Evolutionary conservation across 2,888 invertebrate species (phyloP).

Genomic region (Synergus itoensis): DNA sequence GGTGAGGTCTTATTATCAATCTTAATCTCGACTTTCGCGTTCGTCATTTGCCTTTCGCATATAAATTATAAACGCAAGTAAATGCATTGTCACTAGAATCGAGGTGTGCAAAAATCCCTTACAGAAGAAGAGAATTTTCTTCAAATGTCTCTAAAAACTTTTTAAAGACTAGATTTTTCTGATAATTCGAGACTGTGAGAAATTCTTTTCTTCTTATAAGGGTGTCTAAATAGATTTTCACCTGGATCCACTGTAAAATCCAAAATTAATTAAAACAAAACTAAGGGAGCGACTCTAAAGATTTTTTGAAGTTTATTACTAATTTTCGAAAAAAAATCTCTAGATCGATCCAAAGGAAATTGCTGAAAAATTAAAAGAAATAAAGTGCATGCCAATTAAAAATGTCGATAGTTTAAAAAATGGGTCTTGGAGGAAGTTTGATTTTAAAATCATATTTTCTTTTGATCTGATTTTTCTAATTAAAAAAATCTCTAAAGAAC

Average conservation of each 20-base stretch:
- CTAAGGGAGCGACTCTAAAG: not conserved
- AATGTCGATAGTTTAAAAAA: no score
- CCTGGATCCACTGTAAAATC: not conserved
- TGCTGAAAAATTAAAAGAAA: not conserved
- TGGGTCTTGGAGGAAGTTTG: no score
- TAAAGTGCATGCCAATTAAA: not conserved
- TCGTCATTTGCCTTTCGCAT: slow-evolving; percentile 28
- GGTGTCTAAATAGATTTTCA: not conserved
- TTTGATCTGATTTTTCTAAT: not conserved
- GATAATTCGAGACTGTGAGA: not conserved
- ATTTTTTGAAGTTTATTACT: no score
- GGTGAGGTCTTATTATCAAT: slow-evolving; percentile 58
- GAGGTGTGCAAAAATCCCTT: not conserved
- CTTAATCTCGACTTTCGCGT: slow-evolving; percentile 8
- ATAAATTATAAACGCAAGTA: not conserved
- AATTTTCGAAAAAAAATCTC: no score
- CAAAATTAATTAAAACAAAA: not conserved
- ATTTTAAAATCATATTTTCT: no score
- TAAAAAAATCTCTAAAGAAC: not conserved
- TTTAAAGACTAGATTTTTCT: not conserved
- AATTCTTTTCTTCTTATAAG: not conserved
- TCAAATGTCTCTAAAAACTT: not conserved
- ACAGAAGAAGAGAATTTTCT: not conserved
- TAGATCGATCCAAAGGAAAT: not conserved
- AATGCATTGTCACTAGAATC: slow-evolving; percentile 33